A percentile compares a stretch with the other conserved stretches of the same genome.
Conservation (phyloP, 1,140 invertebrate genomes). For the Drosophila sulfurigaster region DNA sequence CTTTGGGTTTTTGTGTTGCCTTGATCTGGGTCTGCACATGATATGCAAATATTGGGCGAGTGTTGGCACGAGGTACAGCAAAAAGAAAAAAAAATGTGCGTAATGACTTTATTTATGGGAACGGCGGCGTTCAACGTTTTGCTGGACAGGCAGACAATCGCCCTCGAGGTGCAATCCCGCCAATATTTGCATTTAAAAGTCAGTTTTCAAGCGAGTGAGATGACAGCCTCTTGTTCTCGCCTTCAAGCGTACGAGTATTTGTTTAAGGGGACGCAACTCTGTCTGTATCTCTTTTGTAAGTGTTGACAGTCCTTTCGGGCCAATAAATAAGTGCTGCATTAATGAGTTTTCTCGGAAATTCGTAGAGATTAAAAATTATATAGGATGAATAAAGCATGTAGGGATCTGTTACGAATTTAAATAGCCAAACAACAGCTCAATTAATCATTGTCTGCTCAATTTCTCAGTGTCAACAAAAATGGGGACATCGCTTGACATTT, state of each 20-base stretch:
- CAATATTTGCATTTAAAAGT: slow-evolving; percentile 71
- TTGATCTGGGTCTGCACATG: slow-evolving; percentile 32
- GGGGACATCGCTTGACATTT: slow-evolving; percentile 35
- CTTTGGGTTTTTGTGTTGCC: slow-evolving; percentile 5
- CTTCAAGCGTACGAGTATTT: slow-evolving; percentile 20
- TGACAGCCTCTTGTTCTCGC: neutral
- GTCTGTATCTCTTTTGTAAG: slow-evolving; percentile 22
- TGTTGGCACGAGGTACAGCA: slow-evolving; percentile 41
- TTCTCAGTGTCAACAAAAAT: slow-evolving; percentile 57
- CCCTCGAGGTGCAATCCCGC: slow-evolving; percentile 39
- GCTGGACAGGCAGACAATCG: slow-evolving; percentile 52
- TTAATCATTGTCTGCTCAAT: slow-evolving; percentile 78
- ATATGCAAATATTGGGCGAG: slow-evolving; percentile 73
- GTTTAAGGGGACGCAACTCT: slow-evolving; percentile 21
- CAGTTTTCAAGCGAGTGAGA: slow-evolving; percentile 26
- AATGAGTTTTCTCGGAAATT: slow-evolving; percentile 68
- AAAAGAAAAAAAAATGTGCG: slow-evolving; percentile 41
- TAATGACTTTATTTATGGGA: slow-evolving; percentile 80
- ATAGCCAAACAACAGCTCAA: slow-evolving; percentile 64
- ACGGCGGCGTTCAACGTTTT: slow-evolving; percentile 18
- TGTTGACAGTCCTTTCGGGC: slow-evolving; percentile 58
- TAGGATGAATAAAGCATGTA: neutral
- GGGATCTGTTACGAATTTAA: slow-evolving; percentile 46
- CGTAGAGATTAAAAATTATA: slow-evolving; percentile 29
- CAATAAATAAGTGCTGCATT: slow-evolving; percentile 69